A percentile compares a stretch with the other conserved stretches of the same genome.
phyloP scores from a whole-genome alignment of 2,797 vertebrate genomes.

The Yasuhikotakia modesta region DNA sequence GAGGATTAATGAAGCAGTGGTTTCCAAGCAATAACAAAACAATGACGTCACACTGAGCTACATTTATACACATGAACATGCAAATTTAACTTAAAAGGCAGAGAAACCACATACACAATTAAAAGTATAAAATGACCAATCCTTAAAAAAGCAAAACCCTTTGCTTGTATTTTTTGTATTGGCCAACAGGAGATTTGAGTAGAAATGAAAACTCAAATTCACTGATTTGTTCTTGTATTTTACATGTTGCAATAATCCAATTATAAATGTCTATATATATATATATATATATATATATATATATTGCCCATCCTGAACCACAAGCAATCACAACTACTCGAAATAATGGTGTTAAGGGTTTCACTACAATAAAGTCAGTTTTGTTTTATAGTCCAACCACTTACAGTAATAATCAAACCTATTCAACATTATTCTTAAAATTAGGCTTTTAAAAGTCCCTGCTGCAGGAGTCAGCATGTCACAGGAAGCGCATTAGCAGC shows the following conservation, averaged over 20 bases:
- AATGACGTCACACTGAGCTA: conserved; percentile 19
- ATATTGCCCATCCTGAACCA: neutral
- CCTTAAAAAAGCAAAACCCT: too few relatives aligned
- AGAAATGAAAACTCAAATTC: too few relatives aligned
- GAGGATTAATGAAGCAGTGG: conserved; percentile 64
- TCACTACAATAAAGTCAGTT: neutral
- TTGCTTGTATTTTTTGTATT: too few relatives aligned
- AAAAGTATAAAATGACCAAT: neutral
- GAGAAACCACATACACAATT: neutral
- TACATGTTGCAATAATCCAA: neutral
- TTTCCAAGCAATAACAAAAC: conserved; percentile 50
- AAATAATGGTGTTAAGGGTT: neutral
- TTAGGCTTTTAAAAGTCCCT: conserved; percentile 4
- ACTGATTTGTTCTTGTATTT: neutral
- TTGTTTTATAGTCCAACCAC: conserved; percentile 1
- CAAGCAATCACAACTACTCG: neutral
- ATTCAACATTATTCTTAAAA: conserved; percentile 8
- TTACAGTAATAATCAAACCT: neutral
- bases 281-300: too few relatives aligned
- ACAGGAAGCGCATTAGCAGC: conserved; percentile 44
- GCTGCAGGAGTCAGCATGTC: neutral
- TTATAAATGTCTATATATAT: too few relatives aligned
- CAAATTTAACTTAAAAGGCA: neutral
- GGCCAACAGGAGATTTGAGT: too few relatives aligned
- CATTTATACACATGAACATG: neutral